Evolutionary conservation across 2,888 invertebrate genomes (phyloP).

Genomic region (Zootermopsis nevadensis): DNA sequence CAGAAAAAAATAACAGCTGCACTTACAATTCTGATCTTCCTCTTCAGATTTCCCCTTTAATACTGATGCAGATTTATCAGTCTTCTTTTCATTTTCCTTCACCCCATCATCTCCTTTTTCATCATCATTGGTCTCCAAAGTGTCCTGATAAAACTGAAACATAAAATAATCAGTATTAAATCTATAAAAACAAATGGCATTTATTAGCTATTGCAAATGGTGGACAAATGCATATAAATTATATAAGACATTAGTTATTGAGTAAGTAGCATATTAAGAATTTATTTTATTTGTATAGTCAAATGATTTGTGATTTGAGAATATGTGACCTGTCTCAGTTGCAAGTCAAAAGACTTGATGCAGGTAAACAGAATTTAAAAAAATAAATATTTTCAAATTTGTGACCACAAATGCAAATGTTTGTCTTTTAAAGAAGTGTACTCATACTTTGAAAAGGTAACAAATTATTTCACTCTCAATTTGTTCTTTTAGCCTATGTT

Average conservation of each 20-base stretch:
- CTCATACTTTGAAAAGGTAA: too few relatives aligned
- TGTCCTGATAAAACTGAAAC: slow-evolving; percentile 88
- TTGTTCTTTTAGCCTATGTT: too few relatives aligned
- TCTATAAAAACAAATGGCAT: slow-evolving; percentile 43
- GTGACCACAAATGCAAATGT: too few relatives aligned
- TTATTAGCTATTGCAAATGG: too few relatives aligned
- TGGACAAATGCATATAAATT: too few relatives aligned
- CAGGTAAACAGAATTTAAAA: not conserved
- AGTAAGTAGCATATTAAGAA: too few relatives aligned
- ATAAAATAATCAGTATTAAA: slow-evolving; percentile 3
- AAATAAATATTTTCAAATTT: not conserved
- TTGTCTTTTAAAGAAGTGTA: too few relatives aligned
- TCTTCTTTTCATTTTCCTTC: slow-evolving; percentile 37
- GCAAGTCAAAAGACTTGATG: not conserved
- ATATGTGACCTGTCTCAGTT: not conserved
- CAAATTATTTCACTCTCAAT: too few relatives aligned
- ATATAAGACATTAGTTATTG: too few relatives aligned
- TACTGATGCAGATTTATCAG: not conserved
- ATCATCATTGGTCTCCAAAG: slow-evolving; percentile 74
- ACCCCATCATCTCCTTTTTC: slow-evolving; percentile 54
- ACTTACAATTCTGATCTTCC: slow-evolving; percentile 28
- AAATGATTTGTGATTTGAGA: too few relatives aligned
- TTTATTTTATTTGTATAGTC: too few relatives aligned
- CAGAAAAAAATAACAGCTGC: not conserved
- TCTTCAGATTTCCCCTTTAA: slow-evolving; percentile 22